Percentiles rank a stretch among this genome's conserved stretches.
Evolutionary conservation across 2,797 vertebrate species (phyloP).

Genomic region (Pipistrellus pipistrellus): DNA sequence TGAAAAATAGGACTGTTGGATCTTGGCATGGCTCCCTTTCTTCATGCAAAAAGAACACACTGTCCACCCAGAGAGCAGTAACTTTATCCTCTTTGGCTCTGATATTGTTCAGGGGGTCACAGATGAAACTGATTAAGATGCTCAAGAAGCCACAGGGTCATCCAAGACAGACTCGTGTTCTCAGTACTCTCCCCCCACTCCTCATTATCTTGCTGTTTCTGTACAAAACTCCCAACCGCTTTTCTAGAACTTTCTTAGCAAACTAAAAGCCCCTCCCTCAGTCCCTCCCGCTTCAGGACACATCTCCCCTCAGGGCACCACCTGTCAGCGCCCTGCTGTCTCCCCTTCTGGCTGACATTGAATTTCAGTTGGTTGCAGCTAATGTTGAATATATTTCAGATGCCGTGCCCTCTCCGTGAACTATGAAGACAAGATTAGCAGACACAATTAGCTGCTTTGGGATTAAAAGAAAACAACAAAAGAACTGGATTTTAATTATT

Average conservation of each 20-base stretch:
- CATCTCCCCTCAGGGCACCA: constrained; percentile 30
- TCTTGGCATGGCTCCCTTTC: background rate
- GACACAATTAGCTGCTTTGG: constrained; percentile 70
- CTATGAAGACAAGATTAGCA: constrained; percentile 73
- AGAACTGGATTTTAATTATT: constrained; percentile 67
- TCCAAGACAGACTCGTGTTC: background rate
- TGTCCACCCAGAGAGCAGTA: background rate
- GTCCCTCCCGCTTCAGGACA: background rate
- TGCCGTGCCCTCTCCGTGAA: constrained; percentile 71
- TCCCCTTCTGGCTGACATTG: constrained; percentile 15
- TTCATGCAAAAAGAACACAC: background rate
- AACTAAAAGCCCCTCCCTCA: background rate
- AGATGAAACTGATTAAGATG: constrained; percentile 3
- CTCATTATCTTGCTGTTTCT: constrained; percentile 16
- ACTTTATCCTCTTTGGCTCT: background rate
- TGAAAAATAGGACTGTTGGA: background rate
- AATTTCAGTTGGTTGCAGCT: constrained; percentile 48
- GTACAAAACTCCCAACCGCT: background rate
- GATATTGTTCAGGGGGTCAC: background rate
- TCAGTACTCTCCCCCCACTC: background rate
- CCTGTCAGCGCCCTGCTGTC: constrained; percentile 54
- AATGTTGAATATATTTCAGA: constrained; percentile 62
- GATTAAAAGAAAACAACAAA: constrained; percentile 28
- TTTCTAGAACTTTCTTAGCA: constrained; percentile 8
- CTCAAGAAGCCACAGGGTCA: background rate